Base-by-base conservation (phyloP, 1,140 invertebrate genomes). In the Drosophila varians region DNA sequence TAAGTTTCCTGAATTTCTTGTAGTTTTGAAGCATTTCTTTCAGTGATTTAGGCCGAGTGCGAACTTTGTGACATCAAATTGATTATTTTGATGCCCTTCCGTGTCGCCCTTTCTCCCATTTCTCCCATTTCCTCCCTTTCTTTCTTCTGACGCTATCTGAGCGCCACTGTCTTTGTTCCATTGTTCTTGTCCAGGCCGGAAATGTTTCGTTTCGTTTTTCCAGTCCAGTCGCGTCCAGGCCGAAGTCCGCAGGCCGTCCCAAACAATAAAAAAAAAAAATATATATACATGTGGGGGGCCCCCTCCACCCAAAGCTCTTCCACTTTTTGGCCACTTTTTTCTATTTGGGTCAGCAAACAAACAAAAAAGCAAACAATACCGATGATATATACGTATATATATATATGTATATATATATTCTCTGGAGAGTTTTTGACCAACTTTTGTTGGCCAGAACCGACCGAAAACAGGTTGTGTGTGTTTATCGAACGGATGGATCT, bases 171-270 rank as follows among this genome's bases (percentile, higher is more conserved):
- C 26, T 51, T 52, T 70, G 40, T 71, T 71, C 66, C 6, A 53
- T 53, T 66, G 62, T 66, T 64, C 60, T 43, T 26, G 77, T 51
- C 54, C 79, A 77, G 79, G 53, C 77, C 77, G 77, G 77, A 80
- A 82, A 80, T 82, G 77, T 80, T 80, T 80, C 64, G 52, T 48
- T 78, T 31, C 28, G 28, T 3, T 31, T 8, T 62, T 72, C 16
- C 21, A 53, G 64, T 60, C 69, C 34, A 38, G 38, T 16, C 14
- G 28, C 28, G 28, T 31, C 28, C 28, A 11, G 28, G 9, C 28
- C 28, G 11, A 31, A 31, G 28, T 31, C 28, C 28, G 28, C 28
- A 31, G 28, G 28, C 9, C 11, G 28, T 31, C 3, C 9, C n/a
- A n/a, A n/a, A n/a, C n/a, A n/a, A n/a, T n/a, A n/a, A n/a, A n/a